Percentiles rank a stretch among this genome's conserved stretches.
Evolutionary conservation across 2,797 vertebrate genomes (phyloP).

Genomic region (Erethizon dorsatum): DNA sequence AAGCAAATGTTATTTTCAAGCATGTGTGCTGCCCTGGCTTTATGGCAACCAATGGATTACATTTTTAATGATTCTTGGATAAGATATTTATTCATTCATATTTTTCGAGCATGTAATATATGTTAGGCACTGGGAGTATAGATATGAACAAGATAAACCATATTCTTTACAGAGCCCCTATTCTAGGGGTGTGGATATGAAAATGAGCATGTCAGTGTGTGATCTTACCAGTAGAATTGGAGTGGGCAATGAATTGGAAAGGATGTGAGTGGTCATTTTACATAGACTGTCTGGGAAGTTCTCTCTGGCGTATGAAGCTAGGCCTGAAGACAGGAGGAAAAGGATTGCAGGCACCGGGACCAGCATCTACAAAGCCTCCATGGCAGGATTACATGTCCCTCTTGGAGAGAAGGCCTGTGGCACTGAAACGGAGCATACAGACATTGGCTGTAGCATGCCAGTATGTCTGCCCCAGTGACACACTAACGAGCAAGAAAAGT

Average conservation of each 20-base stretch:
- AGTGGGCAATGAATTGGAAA: neutral
- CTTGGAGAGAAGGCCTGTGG: neutral
- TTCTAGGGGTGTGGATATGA: neutral
- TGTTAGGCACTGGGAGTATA: neutral
- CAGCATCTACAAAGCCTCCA: neutral
- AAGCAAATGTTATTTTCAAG: neutral
- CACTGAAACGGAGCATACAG: neutral
- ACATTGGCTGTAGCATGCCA: fast-evolving
- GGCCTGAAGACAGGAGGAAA: neutral
- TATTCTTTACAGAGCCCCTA: neutral
- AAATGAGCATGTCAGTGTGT: neutral
- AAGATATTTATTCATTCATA: neutral
- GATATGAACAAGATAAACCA: neutral
- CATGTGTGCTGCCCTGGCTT: neutral
- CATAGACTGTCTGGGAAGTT: neutral
- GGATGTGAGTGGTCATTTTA: neutral
- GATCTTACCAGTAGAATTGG: neutral
- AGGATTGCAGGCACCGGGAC: neutral
- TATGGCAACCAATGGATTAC: neutral
- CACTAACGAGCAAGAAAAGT: neutral
- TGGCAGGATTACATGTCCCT: neutral
- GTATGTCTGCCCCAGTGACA: neutral
- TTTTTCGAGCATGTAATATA: neutral
- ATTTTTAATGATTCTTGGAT: neutral
- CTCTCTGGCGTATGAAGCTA: neutral